A percentile compares a stretch with the other conserved stretches of the same genome.
These are phyloP conservation scores for Sebastes steindachneri DNA, from an alignment of 2,797 vertebrate species.

Conservation along the genomic window DNA sequence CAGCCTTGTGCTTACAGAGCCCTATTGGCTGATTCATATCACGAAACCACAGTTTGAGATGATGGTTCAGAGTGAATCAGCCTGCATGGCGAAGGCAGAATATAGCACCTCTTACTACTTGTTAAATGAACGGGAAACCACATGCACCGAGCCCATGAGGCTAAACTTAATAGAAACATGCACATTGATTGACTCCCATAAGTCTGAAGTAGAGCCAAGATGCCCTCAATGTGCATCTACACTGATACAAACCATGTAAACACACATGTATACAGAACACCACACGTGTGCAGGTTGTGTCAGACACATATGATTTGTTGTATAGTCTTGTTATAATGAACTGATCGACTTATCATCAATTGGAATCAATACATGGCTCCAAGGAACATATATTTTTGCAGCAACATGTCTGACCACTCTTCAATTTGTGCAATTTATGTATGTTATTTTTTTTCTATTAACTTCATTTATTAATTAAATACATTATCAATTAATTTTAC, in stretches of 20 bases:
- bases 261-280: neutral
- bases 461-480: too few relatives aligned
- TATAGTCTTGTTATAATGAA: neutral
- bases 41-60: conserved; percentile 61
- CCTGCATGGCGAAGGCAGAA: conserved; percentile 42
- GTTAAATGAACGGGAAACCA: conserved; percentile 47
- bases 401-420: neutral
- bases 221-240: neutral
- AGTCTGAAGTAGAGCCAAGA: neutral
- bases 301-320: neutral
- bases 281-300: neutral
- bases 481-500: neutral
- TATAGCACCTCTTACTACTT: conserved; percentile 43
- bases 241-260: neutral
- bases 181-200: neutral
- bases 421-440: neutral
- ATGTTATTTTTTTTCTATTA: neutral
- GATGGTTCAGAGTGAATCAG: conserved; percentile 65
- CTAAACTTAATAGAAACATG: conserved; percentile 4
- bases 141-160: conserved; percentile 3
- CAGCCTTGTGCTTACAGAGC: conserved; percentile 66
- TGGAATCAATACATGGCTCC: neutral
- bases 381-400: neutral
- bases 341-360: neutral
- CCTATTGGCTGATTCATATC: conserved; percentile 78